A percentile compares a stretch with the other conserved stretches of the same genome.
Evolutionary conservation across 1,140 invertebrate species (phyloP).

Genomic region (Pseudomyrmex dendroicus): DNA sequence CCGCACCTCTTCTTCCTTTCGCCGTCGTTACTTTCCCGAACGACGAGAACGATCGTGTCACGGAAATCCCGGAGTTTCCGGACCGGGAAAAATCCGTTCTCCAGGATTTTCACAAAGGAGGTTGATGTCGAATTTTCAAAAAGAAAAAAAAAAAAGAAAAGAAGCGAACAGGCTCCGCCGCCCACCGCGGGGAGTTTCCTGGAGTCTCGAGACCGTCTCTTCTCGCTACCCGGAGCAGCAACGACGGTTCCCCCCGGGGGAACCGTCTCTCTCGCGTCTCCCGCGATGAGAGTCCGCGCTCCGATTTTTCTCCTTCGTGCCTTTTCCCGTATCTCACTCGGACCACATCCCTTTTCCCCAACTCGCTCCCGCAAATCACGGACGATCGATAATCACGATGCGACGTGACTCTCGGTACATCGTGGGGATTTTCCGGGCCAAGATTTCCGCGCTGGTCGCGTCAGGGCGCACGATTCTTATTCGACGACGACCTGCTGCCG

Average conservation of each 20-base stretch:
- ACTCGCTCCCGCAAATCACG: slow-evolving; percentile 10
- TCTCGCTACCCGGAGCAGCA: not conserved
- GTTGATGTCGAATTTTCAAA: slow-evolving; percentile 26
- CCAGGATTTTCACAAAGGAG: slow-evolving; percentile 36
- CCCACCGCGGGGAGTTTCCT: not conserved
- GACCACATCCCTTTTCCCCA: not conserved
- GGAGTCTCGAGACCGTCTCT: slow-evolving; percentile 24
- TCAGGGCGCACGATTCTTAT: slow-evolving; percentile 57
- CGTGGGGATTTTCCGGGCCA: not conserved
- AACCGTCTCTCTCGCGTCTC: not conserved
- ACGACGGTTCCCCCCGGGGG: not conserved
- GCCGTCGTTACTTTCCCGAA: not conserved
- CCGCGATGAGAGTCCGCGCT: slow-evolving; percentile 16
- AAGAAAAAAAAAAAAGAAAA: no score
- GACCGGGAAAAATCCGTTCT: not conserved
- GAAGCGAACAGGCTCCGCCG: not conserved
- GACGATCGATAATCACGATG: slow-evolving; percentile 41
- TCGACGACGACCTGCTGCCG: slow-evolving; percentile 49
- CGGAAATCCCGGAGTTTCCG: not conserved
- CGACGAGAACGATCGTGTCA: not conserved
- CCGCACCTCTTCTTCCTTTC: not conserved
- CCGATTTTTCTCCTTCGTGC: not conserved
- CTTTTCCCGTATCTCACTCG: not conserved
- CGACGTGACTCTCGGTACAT: slow-evolving; percentile 56
- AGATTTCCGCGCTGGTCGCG: slow-evolving; percentile 31